These are phyloP conservation scores for Poeciliopsis prolifica DNA, from an alignment of 2,113 vertebrate genomes.

Conservation along the genomic window DNA sequence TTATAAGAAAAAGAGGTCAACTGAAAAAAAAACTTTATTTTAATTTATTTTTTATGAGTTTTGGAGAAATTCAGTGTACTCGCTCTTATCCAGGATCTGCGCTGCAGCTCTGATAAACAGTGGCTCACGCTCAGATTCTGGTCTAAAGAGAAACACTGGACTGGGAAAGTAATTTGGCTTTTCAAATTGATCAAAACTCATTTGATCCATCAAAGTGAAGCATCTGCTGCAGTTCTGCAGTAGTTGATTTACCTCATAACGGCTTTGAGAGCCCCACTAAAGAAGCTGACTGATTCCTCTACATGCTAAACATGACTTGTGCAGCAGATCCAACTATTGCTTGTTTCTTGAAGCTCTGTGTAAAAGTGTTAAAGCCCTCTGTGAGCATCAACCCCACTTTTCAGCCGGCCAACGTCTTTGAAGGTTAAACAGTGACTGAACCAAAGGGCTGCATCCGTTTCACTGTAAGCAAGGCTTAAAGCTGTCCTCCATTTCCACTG, in stretches of 20 bases:
- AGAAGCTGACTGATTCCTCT: background rate
- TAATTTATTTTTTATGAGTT: background rate
- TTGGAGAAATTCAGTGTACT: background rate
- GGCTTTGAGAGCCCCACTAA: background rate
- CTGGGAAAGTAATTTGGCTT: background rate
- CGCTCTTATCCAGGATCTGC: too few relatives aligned
- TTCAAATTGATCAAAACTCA: background rate
- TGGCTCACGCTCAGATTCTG: background rate
- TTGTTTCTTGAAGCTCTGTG: background rate
- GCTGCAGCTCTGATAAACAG: too few relatives aligned
- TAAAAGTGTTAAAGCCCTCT: background rate
- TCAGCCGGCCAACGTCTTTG: background rate
- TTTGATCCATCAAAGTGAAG: background rate
- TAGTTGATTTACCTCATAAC: background rate
- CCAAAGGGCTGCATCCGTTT: slow-evolving; percentile 13
- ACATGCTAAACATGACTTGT: background rate
- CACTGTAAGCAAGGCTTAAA: slow-evolving; percentile 13
- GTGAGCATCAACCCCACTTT: background rate
- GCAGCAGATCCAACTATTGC: background rate
- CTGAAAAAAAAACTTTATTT: background rate
- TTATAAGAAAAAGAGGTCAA: background rate
- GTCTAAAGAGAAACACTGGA: background rate
- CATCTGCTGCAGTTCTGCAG: background rate
- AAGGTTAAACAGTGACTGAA: slow-evolving; percentile 15
- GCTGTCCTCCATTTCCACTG: background rate